phyloP scores from a whole-genome alignment of 2,113 vertebrate genomes.

The Silurus glanis region DNA sequence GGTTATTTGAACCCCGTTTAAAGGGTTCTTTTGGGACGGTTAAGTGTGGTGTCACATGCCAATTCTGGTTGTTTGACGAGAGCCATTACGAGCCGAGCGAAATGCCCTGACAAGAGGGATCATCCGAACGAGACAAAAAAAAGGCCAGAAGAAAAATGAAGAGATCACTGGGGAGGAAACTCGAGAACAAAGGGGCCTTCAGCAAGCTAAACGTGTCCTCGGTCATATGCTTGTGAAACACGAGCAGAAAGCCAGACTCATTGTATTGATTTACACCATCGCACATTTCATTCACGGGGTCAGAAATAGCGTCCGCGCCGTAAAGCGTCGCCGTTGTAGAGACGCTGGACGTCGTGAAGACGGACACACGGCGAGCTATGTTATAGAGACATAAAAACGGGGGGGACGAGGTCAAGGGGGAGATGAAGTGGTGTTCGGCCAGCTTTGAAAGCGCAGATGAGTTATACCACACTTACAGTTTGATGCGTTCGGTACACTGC shows the following conservation, averaged over 20 bases:
- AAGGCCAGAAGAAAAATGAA: constrained; percentile 51
- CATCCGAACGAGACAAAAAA: constrained; percentile 49
- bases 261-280: constrained; percentile 74
- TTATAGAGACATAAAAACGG: constrained; percentile 44
- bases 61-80: constrained; percentile 60
- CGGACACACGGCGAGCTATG: constrained; percentile 9
- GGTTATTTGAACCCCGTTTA: constrained; percentile 9
- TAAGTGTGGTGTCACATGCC: constrained; percentile 51
- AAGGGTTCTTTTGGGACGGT: constrained; percentile 33
- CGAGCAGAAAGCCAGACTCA: constrained; percentile 63
- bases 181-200: constrained; percentile 72
- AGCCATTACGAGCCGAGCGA: constrained; percentile 58
- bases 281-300: constrained; percentile 59
- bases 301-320: constrained; percentile 55
- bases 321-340: constrained; percentile 51
- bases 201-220: constrained; percentile 59
- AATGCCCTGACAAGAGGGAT: constrained; percentile 62
- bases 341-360: constrained; percentile 54
- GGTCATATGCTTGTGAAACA: constrained; percentile 69
- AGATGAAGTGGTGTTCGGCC: constrained; percentile 53
- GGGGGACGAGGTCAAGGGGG: constrained; percentile 57
- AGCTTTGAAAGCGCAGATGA: constrained; percentile 52
- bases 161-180: constrained; percentile 64
- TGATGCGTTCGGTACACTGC: constrained; percentile 4
- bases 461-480: neutral